Percentiles rank a stretch among this genome's conserved stretches.
Evolutionary conservation across 2,888 invertebrate species (phyloP).

Genomic region (Aelia acuminata): DNA sequence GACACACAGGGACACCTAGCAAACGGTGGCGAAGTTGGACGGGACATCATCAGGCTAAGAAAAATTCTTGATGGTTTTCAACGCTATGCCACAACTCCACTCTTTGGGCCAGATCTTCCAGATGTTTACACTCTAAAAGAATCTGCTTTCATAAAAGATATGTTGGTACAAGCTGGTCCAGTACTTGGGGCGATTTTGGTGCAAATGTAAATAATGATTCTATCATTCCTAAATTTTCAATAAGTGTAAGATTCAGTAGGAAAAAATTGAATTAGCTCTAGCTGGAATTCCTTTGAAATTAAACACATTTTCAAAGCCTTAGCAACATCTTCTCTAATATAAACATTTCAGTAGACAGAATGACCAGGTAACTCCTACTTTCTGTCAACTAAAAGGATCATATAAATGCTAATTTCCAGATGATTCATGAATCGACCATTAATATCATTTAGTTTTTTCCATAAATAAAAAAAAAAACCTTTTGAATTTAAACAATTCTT

Average conservation of each 20-base stretch:
- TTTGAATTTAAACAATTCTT: no score
- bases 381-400: no score
- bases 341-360: no score
- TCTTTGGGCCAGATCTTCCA: constrained; percentile 71
- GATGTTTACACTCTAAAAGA: constrained; percentile 68
- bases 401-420: no score
- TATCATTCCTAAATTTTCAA: neutral
- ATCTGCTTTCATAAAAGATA: constrained; percentile 69
- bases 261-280: neutral
- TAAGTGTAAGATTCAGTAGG: neutral
- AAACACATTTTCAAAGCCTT: no score
- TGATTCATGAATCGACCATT: no score
- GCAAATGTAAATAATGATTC: constrained; percentile 76
- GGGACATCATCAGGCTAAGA: constrained; percentile 71
- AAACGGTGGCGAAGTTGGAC: constrained; percentile 68
- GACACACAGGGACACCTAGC: constrained; percentile 71
- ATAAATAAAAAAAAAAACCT: no score
- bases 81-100: constrained; percentile 68
- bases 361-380: no score
- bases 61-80: constrained; percentile 78
- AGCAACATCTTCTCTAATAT: no score
- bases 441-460: no score
- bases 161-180: constrained; percentile 71
- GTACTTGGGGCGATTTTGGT: constrained; percentile 79
- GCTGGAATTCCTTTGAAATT: neutral